Conservation (phyloP, 2,888 invertebrate genomes). For the Pseudanteris insignis region DNA sequence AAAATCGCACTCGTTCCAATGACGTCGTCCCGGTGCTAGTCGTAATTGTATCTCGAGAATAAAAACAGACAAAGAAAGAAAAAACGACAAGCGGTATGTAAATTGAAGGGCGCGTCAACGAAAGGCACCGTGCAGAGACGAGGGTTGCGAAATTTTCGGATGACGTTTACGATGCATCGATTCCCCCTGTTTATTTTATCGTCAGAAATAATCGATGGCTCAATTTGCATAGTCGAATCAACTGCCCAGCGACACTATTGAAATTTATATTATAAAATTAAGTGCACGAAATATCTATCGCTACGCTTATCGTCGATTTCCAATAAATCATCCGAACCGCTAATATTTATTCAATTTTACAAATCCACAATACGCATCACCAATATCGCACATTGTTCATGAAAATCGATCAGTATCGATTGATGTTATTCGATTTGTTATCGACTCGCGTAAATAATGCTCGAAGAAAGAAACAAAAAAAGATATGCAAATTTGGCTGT, state of each 20-base stretch:
- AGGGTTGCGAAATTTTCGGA: slow-evolving; percentile 13
- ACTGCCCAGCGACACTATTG: background rate
- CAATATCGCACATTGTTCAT: slow-evolving; percentile 1
- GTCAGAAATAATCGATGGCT: background rate
- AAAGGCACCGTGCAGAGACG: slow-evolving; percentile 9
- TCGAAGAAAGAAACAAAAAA: slow-evolving; percentile 16
- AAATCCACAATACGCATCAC: no score
- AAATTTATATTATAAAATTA: no score
- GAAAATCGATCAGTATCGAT: slow-evolving; percentile 3
- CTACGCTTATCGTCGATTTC: no score
- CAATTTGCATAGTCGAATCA: no score
- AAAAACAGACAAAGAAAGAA: no score
- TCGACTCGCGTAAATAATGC: slow-evolving; percentile 17
- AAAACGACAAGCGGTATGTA: no score
- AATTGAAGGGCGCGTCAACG: slow-evolving; percentile 4
- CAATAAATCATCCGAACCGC: no score
- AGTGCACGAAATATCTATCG: no score
- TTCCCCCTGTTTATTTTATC: slow-evolving; percentile 1
- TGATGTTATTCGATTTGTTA: slow-evolving; percentile 2
- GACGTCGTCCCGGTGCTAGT: no score
- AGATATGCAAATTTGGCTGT: slow-evolving; percentile 14
- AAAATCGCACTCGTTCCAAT: no score
- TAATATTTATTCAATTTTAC: no score
- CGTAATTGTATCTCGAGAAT: no score
- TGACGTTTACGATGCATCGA: slow-evolving; percentile 7